Evolutionary conservation across 2,797 vertebrate genomes (phyloP).

Genomic region (Sternarchorhynchus goeldii): DNA sequence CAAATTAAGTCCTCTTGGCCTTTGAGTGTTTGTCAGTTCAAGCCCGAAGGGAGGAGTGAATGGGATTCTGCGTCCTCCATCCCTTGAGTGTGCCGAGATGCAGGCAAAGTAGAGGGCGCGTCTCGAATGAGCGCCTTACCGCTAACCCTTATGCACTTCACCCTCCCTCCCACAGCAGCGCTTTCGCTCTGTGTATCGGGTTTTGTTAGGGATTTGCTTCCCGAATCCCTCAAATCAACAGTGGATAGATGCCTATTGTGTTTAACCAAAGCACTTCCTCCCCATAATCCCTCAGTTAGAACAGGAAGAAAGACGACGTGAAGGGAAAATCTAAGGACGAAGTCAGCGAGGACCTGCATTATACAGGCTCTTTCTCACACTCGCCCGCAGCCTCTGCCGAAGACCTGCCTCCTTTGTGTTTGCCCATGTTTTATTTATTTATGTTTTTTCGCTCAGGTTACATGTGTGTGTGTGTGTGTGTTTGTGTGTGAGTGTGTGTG

Average conservation of each 20-base stretch:
- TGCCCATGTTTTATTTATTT: conserved; percentile 54
- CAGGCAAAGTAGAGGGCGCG: conserved; percentile 19
- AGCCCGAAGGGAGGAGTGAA: conserved; percentile 29
- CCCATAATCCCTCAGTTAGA: conserved; percentile 79
- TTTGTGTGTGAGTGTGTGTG: too few relatives aligned
- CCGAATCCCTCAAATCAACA: conserved; percentile 81
- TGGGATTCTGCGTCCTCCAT: conserved; percentile 31
- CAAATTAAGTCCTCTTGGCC: conserved; percentile 42
- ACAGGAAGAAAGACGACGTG: conserved; percentile 77
- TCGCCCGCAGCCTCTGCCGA: conserved; percentile 67
- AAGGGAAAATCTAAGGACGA: conserved; percentile 72
- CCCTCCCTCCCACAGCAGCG: conserved; percentile 2
- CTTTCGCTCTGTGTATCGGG: conserved; percentile 68
- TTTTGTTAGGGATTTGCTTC: conserved; percentile 77
- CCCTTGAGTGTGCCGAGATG: conserved; percentile 18
- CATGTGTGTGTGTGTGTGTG: conserved; percentile 29
- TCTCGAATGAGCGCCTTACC: conserved; percentile 49
- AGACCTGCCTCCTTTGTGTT: conserved; percentile 44
- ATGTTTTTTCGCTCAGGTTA: conserved; percentile 34
- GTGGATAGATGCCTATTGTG: conserved; percentile 81
- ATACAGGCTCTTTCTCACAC: conserved; percentile 74
- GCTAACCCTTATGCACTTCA: conserved; percentile 7
- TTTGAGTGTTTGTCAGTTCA: conserved; percentile 20
- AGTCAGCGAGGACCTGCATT: conserved; percentile 73
- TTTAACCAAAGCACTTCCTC: conserved; percentile 82